A percentile compares a stretch with the other conserved stretches of the same genome.
These are phyloP conservation scores for Cepaea hortensis DNA, from an alignment of 2,888 invertebrate genomes.

Conservation along the genomic window DNA sequence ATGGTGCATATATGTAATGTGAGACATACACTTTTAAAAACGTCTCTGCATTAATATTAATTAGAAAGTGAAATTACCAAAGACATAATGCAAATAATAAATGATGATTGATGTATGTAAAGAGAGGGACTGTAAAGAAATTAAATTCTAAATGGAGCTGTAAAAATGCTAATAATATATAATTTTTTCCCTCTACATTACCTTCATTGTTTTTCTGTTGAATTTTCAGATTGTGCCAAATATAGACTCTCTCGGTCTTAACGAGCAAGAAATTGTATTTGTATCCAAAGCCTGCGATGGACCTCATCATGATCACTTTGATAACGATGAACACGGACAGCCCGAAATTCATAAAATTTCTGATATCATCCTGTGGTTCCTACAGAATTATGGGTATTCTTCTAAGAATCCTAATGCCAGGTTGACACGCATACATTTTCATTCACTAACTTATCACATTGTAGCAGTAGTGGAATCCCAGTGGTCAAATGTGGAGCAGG, in stretches of 20 bases:
- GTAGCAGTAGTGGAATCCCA: conserved; percentile 71
- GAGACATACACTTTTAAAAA: no score
- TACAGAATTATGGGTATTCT: conserved; percentile 75
- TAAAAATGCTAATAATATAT: no score
- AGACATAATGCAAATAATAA: no score
- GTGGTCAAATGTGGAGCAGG: conserved; percentile 76
- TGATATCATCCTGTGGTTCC: conserved; percentile 77
- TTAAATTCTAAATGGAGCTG: no score
- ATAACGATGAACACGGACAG: conserved; percentile 62
- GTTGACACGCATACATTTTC: conserved; percentile 77
- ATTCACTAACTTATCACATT: conserved; percentile 77
- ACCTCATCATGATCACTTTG: conserved; percentile 69
- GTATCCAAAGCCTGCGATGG: conserved; percentile 75
- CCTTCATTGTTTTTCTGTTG: not conserved
- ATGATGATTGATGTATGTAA: no score
- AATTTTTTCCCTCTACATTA: no score
- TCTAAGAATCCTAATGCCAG: conserved; percentile 68
- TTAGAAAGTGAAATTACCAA: no score
- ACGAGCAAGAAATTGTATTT: conserved; percentile 78
- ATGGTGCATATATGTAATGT: no score
- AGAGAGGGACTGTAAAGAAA: no score
- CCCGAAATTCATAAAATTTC: conserved; percentile 76
- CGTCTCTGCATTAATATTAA: no score
- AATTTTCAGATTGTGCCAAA: conserved; percentile 71
- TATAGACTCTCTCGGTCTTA: conserved; percentile 76